Evolutionary conservation across 2,797 vertebrate genomes (phyloP).

Genomic region (Karalla daura): DNA sequence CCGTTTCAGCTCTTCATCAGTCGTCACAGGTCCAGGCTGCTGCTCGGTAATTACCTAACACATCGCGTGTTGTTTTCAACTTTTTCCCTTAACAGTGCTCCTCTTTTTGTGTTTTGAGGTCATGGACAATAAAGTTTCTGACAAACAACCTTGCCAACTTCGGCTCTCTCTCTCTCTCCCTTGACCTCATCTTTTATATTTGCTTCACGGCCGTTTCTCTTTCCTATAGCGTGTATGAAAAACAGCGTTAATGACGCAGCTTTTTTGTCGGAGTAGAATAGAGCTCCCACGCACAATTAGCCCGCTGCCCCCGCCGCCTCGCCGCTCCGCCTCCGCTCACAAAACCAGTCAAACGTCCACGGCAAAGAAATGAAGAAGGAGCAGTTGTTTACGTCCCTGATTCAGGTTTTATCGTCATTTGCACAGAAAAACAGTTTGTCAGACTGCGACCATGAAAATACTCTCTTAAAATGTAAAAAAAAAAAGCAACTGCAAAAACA

Average conservation of each 20-base stretch:
- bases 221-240: conserved; percentile 31
- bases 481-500: too few species aligned
- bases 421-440: too few species aligned
- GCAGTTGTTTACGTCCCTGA: too few species aligned
- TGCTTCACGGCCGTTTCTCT: conserved; percentile 1
- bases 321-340: not conserved
- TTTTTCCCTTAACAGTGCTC: not conserved
- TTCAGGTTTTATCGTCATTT: too few species aligned
- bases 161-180: too few species aligned
- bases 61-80: too few species aligned
- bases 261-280: conserved; percentile 28
- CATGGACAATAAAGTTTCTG: conserved; percentile 5
- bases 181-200: conserved; percentile 27
- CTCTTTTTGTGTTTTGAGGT: not conserved
- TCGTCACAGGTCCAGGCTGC: too few species aligned
- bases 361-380: too few species aligned
- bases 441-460: too few species aligned
- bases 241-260: conserved; percentile 31
- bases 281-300: conserved; percentile 45
- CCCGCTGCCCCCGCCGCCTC: conserved; percentile 8
- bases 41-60: not conserved
- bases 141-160: conserved; percentile 18
- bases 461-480: too few species aligned
- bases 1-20: too few species aligned
- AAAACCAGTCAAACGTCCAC: too few species aligned